These are phyloP conservation scores for Psittacara wagleri DNA, from an alignment of 2,113 vertebrate species.

Conservation along the genomic window DNA sequence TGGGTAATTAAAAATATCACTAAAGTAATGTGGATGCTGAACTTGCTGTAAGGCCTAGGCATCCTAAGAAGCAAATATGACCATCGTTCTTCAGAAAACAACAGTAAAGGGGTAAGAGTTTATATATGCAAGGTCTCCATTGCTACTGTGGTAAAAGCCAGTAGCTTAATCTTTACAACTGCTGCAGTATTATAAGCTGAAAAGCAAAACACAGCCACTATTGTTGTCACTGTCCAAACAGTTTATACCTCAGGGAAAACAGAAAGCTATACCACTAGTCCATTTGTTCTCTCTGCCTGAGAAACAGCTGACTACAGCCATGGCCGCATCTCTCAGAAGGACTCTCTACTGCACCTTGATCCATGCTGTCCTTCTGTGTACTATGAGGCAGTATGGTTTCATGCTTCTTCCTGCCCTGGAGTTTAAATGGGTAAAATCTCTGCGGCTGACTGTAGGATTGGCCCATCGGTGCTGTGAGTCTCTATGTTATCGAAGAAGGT, in stretches of 20 bases:
- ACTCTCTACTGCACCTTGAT: neutral
- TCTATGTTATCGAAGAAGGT: neutral
- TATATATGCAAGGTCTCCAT: neutral
- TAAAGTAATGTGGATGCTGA: neutral
- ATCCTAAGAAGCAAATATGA: neutral
- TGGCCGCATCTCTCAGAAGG: rapidly evolving
- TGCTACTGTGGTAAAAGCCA: neutral
- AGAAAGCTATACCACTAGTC: neutral
- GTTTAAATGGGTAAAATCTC: neutral
- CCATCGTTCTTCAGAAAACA: neutral
- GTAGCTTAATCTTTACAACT: neutral
- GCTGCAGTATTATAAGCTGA: neutral
- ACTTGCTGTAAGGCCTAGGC: neutral
- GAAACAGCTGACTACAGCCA: neutral
- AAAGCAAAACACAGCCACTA: neutral
- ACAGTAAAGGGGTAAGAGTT: neutral
- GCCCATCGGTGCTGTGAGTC: too few relatives aligned
- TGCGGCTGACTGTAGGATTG: too few relatives aligned
- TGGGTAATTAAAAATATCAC: neutral
- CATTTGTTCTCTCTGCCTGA: neutral
- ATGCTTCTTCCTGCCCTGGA: neutral
- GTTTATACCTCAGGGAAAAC: neutral
- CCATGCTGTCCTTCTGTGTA: too few relatives aligned
- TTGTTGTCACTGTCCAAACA: neutral
- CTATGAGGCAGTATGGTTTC: neutral